Conservation (phyloP, 1,140 invertebrate species). For the Cephus cinctus region DNA sequence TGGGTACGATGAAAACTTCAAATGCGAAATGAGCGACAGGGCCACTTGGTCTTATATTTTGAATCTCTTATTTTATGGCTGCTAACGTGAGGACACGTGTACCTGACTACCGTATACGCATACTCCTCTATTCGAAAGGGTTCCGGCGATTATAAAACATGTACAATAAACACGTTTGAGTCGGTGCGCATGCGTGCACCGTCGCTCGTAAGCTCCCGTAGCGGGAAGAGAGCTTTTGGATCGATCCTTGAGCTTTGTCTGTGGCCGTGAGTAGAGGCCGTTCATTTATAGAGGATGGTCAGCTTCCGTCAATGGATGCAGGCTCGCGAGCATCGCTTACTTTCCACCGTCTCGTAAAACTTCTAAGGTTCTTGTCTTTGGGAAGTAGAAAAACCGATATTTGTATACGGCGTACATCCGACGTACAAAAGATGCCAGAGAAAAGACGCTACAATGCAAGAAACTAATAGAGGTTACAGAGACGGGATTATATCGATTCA, state of each 20-base stretch:
- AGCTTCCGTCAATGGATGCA: conserved; percentile 16
- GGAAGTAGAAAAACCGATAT: too few relatives aligned
- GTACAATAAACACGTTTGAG: conserved; percentile 38
- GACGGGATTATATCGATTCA: too few relatives aligned
- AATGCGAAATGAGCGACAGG: too few relatives aligned
- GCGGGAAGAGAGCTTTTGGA: conserved; percentile 30
- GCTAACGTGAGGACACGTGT: conserved; percentile 25
- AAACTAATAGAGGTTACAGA: too few relatives aligned
- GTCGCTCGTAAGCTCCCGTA: not conserved
- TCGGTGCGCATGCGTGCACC: conserved; percentile 27
- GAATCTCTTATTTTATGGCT: conserved; percentile 4
- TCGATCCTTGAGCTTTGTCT: conserved; percentile 43
- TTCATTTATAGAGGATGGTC: conserved; percentile 20
- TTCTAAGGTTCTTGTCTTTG: not conserved
- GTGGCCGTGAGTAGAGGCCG: conserved; percentile 17
- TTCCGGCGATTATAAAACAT: conserved; percentile 38
- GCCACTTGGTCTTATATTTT: too few relatives aligned
- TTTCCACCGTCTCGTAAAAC: not conserved
- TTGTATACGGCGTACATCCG: too few relatives aligned
- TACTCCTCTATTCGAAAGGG: too few relatives aligned
- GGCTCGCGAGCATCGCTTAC: not conserved
- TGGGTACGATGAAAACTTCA: too few relatives aligned
- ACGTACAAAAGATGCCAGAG: too few relatives aligned
- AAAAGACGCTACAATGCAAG: too few relatives aligned
- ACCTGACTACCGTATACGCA: conserved; percentile 20